Evolutionary conservation across 2,888 invertebrate species (phyloP).

Genomic region (Synanthedon myopaeformis): DNA sequence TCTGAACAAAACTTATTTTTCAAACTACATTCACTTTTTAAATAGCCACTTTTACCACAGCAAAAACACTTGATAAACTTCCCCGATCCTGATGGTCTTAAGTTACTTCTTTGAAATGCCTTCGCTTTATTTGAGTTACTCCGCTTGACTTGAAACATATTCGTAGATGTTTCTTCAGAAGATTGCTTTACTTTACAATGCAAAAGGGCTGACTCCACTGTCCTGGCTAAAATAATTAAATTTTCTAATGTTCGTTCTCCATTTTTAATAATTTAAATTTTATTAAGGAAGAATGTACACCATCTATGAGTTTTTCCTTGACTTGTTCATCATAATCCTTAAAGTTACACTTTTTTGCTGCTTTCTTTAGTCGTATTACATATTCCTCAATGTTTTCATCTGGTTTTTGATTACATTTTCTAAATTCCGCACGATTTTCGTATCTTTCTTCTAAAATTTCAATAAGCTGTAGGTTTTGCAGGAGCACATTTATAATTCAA

Average conservation of each 20-base stretch:
- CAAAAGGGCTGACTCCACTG: neutral
- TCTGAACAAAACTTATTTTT: constrained; percentile 5
- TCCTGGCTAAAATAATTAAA: neutral
- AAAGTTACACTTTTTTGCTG: constrained; percentile 7
- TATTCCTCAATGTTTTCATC: constrained; percentile 7
- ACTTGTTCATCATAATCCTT: constrained; percentile 9
- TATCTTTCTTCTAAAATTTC: too few relatives aligned
- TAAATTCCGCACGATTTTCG: constrained; percentile 2
- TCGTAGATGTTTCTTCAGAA: neutral
- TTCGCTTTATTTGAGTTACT: too few relatives aligned
- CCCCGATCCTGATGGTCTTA: too few relatives aligned
- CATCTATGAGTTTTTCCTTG: constrained; percentile 9
- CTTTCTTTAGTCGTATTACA: constrained; percentile 3
- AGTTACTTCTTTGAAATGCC: too few relatives aligned
- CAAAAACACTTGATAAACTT: neutral
- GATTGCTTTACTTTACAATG: neutral
- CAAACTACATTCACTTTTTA: constrained; percentile 2
- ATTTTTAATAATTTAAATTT: constrained; percentile 6
- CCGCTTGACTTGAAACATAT: too few relatives aligned
- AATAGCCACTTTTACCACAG: constrained; percentile 3
- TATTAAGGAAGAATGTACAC: constrained; percentile 3
- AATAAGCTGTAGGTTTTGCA: neutral
- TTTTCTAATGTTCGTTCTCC: neutral
- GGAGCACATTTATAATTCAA: neutral
- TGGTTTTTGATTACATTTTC: constrained; percentile 3